Base-by-base conservation (phyloP, 2,113 vertebrate genomes). In the Carassius gibelio region DNA sequence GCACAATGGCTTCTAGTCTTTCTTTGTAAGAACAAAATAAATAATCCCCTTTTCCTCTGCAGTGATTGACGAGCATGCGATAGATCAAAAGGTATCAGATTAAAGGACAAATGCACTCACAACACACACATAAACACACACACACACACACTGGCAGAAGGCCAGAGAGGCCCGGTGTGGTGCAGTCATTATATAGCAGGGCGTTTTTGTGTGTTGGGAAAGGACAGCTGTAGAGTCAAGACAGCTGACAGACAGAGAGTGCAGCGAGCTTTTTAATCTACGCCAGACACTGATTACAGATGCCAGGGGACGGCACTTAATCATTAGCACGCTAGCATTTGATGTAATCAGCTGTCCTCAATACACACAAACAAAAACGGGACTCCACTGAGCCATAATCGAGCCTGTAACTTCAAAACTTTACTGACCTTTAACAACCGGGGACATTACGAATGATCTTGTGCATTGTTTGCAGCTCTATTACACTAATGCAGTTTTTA, bases 241-340 rank as follows among this genome's bases (percentile, higher is more conserved):
- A 93, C 94, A 94, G 93, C 94, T 94, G 94, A 95, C 93, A 94
- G 92, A 93, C 93, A 94, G 91, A 91, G 91, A 92, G 89, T 79
- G 88, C 81, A 90, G 87, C 90, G 38, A 91, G 93, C 94, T 94
- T 93, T 94, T 94, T 94, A 93, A 95, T 94, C 93, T 93, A 90
- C 84, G 81, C 91, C 93, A 94, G 94, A 94, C 93, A 50, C 91
- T 94, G 94, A 95, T 95, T 95, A 95, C 93, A 95, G 93, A 94
- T 94, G 93, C 91, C 92, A 93, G 79, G 81, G 93, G 93, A 91
- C 93, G 88, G 87, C 91, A 91, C 90, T 91, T 94, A 92, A 94
- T 94, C 92, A 91, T 92, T 92, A 91, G 92, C 91, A 94, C 79
- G 76, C 93, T 87, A 94, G 92, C 91, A 91, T 93, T 91, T 93